Percentiles rank a stretch among this genome's conserved stretches.
These are phyloP conservation scores for Microtus pennsylvanicus DNA, from an alignment of 2,113 vertebrate genomes.

Conservation along the genomic window DNA sequence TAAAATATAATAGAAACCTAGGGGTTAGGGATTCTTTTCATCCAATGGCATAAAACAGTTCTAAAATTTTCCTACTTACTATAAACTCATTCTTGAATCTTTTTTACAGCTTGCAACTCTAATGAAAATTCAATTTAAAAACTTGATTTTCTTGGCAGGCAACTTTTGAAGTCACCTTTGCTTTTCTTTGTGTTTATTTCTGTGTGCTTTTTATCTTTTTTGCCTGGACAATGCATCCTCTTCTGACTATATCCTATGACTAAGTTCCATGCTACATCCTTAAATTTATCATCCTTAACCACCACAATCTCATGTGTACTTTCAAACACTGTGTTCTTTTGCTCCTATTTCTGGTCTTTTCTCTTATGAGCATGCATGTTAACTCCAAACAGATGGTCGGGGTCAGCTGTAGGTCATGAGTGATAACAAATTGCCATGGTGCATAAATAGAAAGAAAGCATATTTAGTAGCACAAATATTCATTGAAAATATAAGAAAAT, in stretches of 20 bases:
- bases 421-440: not conserved
- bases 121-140: slow-evolving; percentile 21
- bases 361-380: slow-evolving; percentile 15
- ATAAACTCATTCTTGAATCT: not conserved
- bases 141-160: slow-evolving; percentile 15
- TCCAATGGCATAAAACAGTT: not conserved
- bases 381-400: slow-evolving; percentile 26
- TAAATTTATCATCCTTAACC: slow-evolving; percentile 58
- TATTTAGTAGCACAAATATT: not conserved
- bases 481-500: not conserved
- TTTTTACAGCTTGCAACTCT: not conserved
- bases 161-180: slow-evolving; percentile 31
- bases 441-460: not conserved
- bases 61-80: not conserved
- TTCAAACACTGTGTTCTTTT: slow-evolving; percentile 38
- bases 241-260: slow-evolving; percentile 67
- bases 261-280: slow-evolving; percentile 13
- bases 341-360: slow-evolving; percentile 69
- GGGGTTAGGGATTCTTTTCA: not conserved
- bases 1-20: slow-evolving; percentile 10
- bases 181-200: slow-evolving; percentile 9
- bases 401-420: slow-evolving; percentile 31
- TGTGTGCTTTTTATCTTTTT: slow-evolving; percentile 52
- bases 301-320: not conserved
- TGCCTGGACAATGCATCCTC: not conserved